These are phyloP conservation scores for Pararge aegeria DNA, from an alignment of 1,140 invertebrate genomes.

Conservation along the genomic window DNA sequence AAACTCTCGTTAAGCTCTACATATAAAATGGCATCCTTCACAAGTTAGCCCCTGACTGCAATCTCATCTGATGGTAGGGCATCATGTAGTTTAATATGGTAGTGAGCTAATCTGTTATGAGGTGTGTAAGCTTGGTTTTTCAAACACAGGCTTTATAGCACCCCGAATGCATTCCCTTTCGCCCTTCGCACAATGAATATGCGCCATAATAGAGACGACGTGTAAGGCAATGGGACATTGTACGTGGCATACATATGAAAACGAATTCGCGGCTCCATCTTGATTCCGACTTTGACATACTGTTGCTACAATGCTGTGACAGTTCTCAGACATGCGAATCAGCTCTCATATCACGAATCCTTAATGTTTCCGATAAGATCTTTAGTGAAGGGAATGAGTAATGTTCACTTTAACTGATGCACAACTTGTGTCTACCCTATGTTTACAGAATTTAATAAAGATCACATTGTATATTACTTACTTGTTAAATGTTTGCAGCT, in stretches of 20 bases:
- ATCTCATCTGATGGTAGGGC: too few species aligned
- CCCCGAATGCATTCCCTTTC: neutral
- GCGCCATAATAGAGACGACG: neutral
- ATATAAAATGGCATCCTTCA: too few species aligned
- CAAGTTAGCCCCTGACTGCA: too few species aligned
- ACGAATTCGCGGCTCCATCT: neutral
- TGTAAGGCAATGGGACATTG: neutral
- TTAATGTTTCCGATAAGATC: slow-evolving; percentile 40
- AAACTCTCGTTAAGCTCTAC: too few species aligned
- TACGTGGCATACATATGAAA: slow-evolving; percentile 7
- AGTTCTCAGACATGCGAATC: slow-evolving; percentile 27
- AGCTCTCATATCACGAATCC: slow-evolving; percentile 30
- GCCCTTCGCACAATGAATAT: neutral
- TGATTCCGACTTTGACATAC: slow-evolving; percentile 19
- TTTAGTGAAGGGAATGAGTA: slow-evolving; percentile 31
- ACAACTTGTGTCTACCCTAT: slow-evolving; percentile 13
- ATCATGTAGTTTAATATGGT: too few species aligned
- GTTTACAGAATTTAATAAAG: slow-evolving; percentile 12
- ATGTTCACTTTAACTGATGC: slow-evolving; percentile 25
- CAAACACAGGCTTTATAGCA: too few species aligned
- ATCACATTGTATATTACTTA: slow-evolving; percentile 10
- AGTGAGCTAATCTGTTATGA: too few species aligned
- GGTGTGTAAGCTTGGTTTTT: too few species aligned
- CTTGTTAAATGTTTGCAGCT: neutral
- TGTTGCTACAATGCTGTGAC: slow-evolving; percentile 14